A percentile compares a stretch with the other conserved stretches of the same genome.
phyloP scores from a whole-genome alignment of 2,888 invertebrate species.

The Drosophila imparisetae region DNA sequence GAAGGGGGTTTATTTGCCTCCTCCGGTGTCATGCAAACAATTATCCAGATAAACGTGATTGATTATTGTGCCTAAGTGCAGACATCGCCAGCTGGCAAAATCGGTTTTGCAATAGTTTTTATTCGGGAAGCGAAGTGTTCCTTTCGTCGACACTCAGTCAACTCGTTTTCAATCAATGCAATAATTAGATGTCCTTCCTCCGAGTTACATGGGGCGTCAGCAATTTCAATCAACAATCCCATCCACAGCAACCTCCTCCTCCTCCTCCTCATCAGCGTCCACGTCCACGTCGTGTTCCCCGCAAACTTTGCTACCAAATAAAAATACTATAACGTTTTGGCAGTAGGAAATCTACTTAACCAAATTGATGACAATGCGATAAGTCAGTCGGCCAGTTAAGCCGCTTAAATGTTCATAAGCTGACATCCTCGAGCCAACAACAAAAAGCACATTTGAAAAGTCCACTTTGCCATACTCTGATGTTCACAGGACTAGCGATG shows the following conservation, averaged over 20 bases:
- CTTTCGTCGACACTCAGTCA: conserved; percentile 22
- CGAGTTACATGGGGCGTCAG: conserved; percentile 60
- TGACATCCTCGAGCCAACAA: conserved; percentile 47
- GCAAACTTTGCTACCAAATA: conserved; percentile 19
- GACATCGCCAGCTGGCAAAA: conserved; percentile 6
- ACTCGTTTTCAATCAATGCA: conserved; percentile 71
- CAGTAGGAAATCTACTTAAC: conserved; percentile 67
- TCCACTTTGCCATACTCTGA: conserved; percentile 1
- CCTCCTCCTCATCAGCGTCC: background rate
- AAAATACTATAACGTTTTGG: conserved; percentile 32
- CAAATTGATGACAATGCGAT: conserved; percentile 78
- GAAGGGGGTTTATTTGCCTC: conserved; percentile 34
- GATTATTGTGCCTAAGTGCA: conserved; percentile 55
- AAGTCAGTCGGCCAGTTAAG: conserved; percentile 75
- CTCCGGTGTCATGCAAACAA: conserved; percentile 50
- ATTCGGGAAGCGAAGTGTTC: conserved; percentile 5
- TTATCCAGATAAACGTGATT: conserved; percentile 75
- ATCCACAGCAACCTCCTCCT: background rate
- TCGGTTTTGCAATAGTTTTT: conserved; percentile 22
- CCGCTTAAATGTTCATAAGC: conserved; percentile 77
- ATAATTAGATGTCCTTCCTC: conserved; percentile 68
- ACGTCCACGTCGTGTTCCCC: too few relatives aligned
- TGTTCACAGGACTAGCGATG: background rate
- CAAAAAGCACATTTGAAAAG: conserved; percentile 9
- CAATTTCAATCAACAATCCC: conserved; percentile 69